phyloP scores from a whole-genome alignment of 2,888 invertebrate genomes.

The Spodoptera littoralis region DNA sequence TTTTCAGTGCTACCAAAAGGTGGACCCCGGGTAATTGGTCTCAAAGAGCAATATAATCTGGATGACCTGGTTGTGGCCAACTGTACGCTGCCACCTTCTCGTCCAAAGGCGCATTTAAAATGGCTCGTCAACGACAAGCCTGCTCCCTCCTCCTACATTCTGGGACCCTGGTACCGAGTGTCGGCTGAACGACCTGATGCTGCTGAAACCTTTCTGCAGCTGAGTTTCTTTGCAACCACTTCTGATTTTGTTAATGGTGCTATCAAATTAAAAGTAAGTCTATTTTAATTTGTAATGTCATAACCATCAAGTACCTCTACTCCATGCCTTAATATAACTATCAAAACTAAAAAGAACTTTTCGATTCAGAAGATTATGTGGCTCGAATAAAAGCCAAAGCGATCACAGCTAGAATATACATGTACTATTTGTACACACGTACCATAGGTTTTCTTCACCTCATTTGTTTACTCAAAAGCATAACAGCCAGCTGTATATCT shows the following conservation, averaged over 20 bases:
- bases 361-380: too few species aligned
- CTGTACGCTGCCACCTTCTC: slow-evolving; percentile 93
- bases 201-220: slow-evolving; percentile 92
- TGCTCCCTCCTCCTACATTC: slow-evolving; percentile 84
- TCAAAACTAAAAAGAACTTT: too few species aligned
- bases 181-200: slow-evolving; percentile 87
- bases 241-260: slow-evolving; percentile 93
- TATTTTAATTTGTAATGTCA: not conserved
- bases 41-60: slow-evolving; percentile 92
- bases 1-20: slow-evolving; percentile 92
- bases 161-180: slow-evolving; percentile 85
- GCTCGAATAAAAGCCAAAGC: too few species aligned
- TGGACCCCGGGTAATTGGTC: slow-evolving; percentile 93
- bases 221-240: slow-evolving; percentile 92
- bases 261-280: slow-evolving; percentile 92
- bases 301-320: too few species aligned
- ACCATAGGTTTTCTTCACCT: too few species aligned
- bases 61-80: slow-evolving; percentile 93
- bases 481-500: not conserved
- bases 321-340: too few species aligned
- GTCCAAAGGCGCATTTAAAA: slow-evolving; percentile 93
- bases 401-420: too few species aligned
- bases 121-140: slow-evolving; percentile 95
- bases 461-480: too few species aligned
- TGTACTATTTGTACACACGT: too few species aligned